phyloP scores from a whole-genome alignment of 2,797 vertebrate genomes.

The Falco rusticolus region DNA sequence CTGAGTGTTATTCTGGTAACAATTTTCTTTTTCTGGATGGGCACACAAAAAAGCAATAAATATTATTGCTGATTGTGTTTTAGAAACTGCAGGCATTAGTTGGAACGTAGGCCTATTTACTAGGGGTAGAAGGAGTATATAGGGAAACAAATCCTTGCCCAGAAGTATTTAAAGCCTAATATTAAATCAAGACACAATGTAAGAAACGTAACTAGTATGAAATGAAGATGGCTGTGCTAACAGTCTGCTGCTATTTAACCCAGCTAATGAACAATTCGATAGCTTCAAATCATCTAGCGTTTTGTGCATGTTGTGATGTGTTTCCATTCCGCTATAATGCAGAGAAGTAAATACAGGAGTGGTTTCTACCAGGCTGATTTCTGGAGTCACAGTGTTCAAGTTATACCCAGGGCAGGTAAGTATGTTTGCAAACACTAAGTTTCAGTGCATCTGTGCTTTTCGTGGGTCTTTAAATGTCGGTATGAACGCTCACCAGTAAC shows the following conservation, averaged over 20 bases:
- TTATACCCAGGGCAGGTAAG: background rate
- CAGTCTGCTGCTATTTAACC: background rate
- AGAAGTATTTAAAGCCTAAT: slow-evolving; percentile 20
- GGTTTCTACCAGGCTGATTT: background rate
- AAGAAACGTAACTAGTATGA: background rate
- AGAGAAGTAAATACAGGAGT: background rate
- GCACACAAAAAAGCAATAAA: background rate
- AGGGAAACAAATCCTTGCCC: slow-evolving; percentile 8
- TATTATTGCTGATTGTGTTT: background rate
- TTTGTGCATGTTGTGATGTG: background rate
- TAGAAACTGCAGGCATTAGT: background rate
- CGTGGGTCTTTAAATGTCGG: background rate
- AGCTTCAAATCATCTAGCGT: background rate
- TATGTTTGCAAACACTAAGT: background rate
- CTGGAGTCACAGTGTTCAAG: background rate
- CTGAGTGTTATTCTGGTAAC: background rate
- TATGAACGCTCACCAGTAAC: background rate
- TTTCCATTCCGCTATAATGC: background rate
- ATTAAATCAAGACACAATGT: background rate
- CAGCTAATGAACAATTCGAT: background rate
- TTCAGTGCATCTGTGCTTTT: background rate
- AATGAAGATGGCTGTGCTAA: background rate
- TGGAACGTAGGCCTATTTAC: background rate
- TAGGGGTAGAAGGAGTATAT: background rate
- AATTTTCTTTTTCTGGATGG: slow-evolving; percentile 39